Conservation (phyloP, 2,888 invertebrate species). For the Drosophila hawaiiensis region DNA sequence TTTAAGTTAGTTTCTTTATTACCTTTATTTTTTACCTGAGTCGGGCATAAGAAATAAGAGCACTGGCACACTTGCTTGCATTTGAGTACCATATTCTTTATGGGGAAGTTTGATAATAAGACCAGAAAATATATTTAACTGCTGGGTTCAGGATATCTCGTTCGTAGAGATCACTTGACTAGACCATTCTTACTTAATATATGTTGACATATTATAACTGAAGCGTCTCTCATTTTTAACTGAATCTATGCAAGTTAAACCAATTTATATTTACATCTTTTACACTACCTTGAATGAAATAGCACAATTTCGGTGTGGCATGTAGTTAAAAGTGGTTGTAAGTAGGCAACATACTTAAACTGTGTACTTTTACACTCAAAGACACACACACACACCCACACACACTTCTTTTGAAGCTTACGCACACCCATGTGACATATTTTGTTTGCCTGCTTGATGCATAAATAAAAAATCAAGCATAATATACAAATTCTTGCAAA, state of each 20-base stretch:
- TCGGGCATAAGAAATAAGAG: background rate
- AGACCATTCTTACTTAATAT: background rate
- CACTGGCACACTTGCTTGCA: background rate
- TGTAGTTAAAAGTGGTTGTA: slow-evolving; percentile 28
- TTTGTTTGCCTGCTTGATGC: slow-evolving; percentile 64
- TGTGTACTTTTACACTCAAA: background rate
- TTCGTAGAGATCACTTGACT: background rate
- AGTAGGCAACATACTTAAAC: slow-evolving; percentile 32
- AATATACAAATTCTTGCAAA: slow-evolving; percentile 71
- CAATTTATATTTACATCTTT: background rate
- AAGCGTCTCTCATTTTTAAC: background rate
- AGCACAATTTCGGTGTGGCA: slow-evolving; percentile 8
- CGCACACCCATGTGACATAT: slow-evolving; percentile 74
- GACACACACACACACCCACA: slow-evolving; percentile 3
- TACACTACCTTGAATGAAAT: background rate
- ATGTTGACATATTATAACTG: background rate
- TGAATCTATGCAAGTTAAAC: background rate
- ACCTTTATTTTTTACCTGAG: background rate
- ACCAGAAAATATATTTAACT: background rate
- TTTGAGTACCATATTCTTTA: no score
- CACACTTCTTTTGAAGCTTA: slow-evolving; percentile 45
- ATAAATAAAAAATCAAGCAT: slow-evolving; percentile 77
- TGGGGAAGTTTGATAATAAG: no score
- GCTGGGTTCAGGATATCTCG: background rate
- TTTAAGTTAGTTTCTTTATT: background rate